Conservation (phyloP, 2,888 invertebrate species). For the Acronicta psi region DNA sequence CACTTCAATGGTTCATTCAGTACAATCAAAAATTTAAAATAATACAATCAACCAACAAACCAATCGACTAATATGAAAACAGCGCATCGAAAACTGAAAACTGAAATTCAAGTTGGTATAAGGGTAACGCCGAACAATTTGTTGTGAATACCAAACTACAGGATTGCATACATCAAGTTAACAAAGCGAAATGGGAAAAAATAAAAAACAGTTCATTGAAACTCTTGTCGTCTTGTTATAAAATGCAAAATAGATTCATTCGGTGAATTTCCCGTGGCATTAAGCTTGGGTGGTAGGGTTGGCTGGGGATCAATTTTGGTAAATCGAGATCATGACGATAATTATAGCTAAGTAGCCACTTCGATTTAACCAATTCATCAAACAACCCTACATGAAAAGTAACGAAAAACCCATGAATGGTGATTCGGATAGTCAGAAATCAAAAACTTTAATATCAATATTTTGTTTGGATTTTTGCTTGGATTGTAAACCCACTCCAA, state of each 20-base stretch:
- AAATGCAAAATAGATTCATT: slow-evolving; percentile 60
- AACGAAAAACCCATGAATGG: too few relatives aligned
- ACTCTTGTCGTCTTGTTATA: slow-evolving; percentile 60
- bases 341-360: too few relatives aligned
- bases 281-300: slow-evolving; percentile 20
- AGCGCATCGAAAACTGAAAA: slow-evolving; percentile 36
- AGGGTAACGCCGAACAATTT: slow-evolving; percentile 25
- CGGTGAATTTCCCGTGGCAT: slow-evolving; percentile 36
- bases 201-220: slow-evolving; percentile 60
- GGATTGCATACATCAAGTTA: slow-evolving; percentile 54
- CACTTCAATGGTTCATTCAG: slow-evolving; percentile 4
- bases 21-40: slow-evolving; percentile 42
- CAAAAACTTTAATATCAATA: too few relatives aligned
- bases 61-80: slow-evolving; percentile 39
- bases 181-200: slow-evolving; percentile 45
- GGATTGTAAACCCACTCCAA: too few relatives aligned
- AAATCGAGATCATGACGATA: too few relatives aligned
- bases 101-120: slow-evolving; percentile 33
- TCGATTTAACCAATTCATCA: too few relatives aligned
- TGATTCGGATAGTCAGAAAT: too few relatives aligned
- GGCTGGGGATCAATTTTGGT: not conserved
- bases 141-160: slow-evolving; percentile 23
- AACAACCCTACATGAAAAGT: too few relatives aligned
- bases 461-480: too few relatives aligned
- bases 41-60: slow-evolving; percentile 30